Percentiles rank a stretch among this genome's conserved stretches.
Evolutionary conservation across 1,140 invertebrate genomes (phyloP).

Genomic region (Nymphalis io): DNA sequence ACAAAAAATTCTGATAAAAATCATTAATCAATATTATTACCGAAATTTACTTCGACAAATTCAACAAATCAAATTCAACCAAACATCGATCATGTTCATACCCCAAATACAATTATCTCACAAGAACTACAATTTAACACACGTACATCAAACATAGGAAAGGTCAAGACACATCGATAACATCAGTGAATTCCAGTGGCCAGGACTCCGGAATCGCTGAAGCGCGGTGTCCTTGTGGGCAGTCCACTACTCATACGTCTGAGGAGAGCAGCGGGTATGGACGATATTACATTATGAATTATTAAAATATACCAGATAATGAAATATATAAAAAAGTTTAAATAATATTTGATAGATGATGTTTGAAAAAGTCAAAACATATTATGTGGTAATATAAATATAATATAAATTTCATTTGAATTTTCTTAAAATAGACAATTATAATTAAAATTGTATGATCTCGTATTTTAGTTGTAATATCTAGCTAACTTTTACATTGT

Average conservation of each 20-base stretch:
- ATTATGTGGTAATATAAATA: too few species aligned
- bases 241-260: slow-evolving; percentile 84
- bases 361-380: too few species aligned
- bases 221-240: slow-evolving; percentile 84
- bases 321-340: too few species aligned
- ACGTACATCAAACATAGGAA: slow-evolving; percentile 59
- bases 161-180: slow-evolving; percentile 84
- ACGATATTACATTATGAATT: not conserved
- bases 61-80: not conserved
- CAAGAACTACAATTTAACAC: slow-evolving; percentile 29
- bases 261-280: slow-evolving; percentile 86
- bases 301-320: not conserved
- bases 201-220: slow-evolving; percentile 89
- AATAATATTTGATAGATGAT: too few species aligned
- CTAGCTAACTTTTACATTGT: not conserved
- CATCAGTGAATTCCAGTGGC: slow-evolving; percentile 89
- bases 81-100: not conserved
- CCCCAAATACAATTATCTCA: slow-evolving; percentile 6
- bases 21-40: slow-evolving; percentile 9
- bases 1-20: not conserved
- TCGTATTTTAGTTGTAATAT: not conserved
- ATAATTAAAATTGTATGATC: not conserved
- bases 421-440: not conserved
- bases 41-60: not conserved
- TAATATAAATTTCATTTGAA: not conserved